phyloP scores from a whole-genome alignment of 2,113 vertebrate genomes.

The Daphoenositta chrysoptera region DNA sequence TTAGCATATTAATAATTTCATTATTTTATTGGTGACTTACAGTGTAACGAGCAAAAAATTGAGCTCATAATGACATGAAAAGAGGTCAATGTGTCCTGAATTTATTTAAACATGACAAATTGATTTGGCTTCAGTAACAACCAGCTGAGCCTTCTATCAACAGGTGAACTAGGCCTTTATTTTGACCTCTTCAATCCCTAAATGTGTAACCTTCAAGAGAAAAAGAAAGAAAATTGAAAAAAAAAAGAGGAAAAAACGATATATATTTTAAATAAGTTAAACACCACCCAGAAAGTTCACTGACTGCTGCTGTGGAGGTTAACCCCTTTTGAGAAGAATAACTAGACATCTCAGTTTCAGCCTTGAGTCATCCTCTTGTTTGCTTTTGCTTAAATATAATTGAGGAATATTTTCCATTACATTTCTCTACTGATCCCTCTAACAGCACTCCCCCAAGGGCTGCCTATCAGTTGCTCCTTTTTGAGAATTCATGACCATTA shows the following conservation, averaged over 20 bases:
- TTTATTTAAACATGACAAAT: background rate
- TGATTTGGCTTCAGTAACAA: background rate
- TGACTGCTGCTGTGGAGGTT: background rate
- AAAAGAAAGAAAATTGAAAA: background rate
- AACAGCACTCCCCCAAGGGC: background rate
- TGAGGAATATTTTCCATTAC: background rate
- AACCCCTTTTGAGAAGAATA: background rate
- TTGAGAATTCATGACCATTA: background rate
- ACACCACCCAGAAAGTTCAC: background rate
- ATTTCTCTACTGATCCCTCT: background rate
- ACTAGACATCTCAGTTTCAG: background rate
- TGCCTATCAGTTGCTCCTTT: background rate
- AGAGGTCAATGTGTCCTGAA: background rate
- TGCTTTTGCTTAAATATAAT: background rate
- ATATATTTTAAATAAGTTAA: background rate
- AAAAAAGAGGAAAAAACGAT: rapidly evolving
- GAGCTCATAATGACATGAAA: background rate
- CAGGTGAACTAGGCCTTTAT: background rate
- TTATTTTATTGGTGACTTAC: background rate
- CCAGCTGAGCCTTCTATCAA: background rate
- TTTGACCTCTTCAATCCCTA: background rate
- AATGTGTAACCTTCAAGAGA: background rate
- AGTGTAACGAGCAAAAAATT: background rate
- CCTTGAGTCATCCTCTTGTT: background rate
- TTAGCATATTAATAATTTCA: background rate